Conservation (phyloP, 2,888 invertebrate species). For the Dolichopus griseipennis region DNA sequence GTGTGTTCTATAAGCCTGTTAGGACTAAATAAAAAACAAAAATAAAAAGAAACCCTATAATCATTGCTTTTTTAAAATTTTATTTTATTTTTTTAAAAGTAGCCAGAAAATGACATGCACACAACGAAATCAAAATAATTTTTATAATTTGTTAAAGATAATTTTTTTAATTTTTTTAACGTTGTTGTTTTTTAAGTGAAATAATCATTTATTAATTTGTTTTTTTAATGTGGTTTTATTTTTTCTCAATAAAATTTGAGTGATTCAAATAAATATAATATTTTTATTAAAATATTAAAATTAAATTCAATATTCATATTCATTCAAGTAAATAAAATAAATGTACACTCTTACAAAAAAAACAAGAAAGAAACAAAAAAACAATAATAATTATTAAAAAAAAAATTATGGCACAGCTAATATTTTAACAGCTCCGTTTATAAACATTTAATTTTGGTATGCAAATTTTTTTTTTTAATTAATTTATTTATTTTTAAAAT, state of each 20-base stretch:
- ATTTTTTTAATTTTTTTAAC: too few relatives aligned
- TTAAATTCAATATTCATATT: not conserved
- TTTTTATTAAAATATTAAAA: not conserved
- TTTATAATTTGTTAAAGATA: not conserved
- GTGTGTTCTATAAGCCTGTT: slow-evolving; percentile 43
- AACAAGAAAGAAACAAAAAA: too few relatives aligned
- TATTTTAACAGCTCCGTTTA: not conserved
- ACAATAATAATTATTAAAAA: not conserved
- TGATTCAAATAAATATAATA: not conserved
- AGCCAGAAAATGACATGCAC: not conserved
- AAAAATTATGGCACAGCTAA: not conserved
- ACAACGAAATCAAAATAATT: slow-evolving; percentile 4
- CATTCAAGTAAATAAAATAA: not conserved
- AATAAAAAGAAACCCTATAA: not conserved
- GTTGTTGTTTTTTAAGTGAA: too few relatives aligned
- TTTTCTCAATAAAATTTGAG: not conserved
- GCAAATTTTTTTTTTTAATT: not conserved
- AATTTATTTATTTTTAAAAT: not conserved
- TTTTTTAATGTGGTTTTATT: not conserved
- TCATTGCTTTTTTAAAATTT: slow-evolving; percentile 11
- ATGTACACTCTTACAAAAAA: not conserved
- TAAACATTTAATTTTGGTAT: not conserved
- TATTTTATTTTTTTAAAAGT: slow-evolving; percentile 12
- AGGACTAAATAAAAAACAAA: slow-evolving; percentile 19
- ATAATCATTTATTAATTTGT: too few relatives aligned